Evolutionary conservation across 1,140 invertebrate genomes (phyloP).

Genomic region (Carposina sasakii): DNA sequence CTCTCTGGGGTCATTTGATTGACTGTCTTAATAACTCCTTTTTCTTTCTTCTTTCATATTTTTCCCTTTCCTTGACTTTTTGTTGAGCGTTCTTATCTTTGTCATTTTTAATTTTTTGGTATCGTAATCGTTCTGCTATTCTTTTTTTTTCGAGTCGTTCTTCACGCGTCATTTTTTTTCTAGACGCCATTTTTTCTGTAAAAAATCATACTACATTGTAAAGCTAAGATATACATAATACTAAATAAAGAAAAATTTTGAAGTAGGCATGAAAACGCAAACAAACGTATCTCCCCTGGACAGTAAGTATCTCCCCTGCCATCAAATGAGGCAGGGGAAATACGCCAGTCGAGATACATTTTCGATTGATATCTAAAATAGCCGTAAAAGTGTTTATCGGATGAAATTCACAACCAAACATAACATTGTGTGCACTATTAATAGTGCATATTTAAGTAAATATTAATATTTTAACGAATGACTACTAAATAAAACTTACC

Average conservation of each 20-base stretch:
- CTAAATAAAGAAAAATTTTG: slow-evolving; percentile 12
- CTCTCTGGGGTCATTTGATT: slow-evolving; percentile 22
- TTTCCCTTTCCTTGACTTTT: slow-evolving; percentile 20
- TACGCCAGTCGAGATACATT: slow-evolving; percentile 13
- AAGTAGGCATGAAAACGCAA: slow-evolving; percentile 13
- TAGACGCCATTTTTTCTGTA: slow-evolving; percentile 17
- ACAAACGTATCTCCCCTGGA: slow-evolving; percentile 16
- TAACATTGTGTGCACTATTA: slow-evolving; percentile 16
- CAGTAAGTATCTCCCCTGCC: slow-evolving; percentile 17
- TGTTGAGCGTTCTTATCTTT: slow-evolving; percentile 18
- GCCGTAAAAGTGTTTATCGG: slow-evolving; percentile 15
- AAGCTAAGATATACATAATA: too few species aligned
- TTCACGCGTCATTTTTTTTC: slow-evolving; percentile 21
- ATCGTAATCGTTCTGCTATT: slow-evolving; percentile 25
- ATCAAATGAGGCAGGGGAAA: slow-evolving; percentile 15
- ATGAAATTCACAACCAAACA: slow-evolving; percentile 12
- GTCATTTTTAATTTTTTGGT: slow-evolving; percentile 27
- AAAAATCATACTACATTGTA: slow-evolving; percentile 19
- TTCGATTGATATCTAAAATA: slow-evolving; percentile 18
- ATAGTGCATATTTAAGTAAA: slow-evolving; percentile 17
- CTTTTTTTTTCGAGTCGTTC: slow-evolving; percentile 24
- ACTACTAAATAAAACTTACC: slow-evolving; percentile 17
- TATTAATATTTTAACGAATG: slow-evolving; percentile 17
- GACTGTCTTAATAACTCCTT: slow-evolving; percentile 20
- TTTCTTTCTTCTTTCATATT: slow-evolving; percentile 21